phyloP scores from a whole-genome alignment of 2,113 vertebrate genomes.

The Calidris pygmaea region DNA sequence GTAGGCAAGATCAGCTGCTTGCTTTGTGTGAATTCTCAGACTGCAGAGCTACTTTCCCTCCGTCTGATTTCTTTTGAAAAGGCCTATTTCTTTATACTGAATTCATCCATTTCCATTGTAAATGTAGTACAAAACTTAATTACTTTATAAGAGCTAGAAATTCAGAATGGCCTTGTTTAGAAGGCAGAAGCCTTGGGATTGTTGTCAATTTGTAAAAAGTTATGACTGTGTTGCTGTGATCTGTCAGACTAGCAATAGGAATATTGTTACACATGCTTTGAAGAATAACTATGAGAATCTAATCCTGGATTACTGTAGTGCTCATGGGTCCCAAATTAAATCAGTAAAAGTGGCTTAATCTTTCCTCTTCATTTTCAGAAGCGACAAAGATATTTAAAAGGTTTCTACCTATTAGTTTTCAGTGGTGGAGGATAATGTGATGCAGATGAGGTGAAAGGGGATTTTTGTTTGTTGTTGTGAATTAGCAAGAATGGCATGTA shows the following conservation, averaged over 20 bases:
- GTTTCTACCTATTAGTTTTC: not conserved
- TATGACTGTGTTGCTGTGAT: not conserved
- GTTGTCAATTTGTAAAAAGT: not conserved
- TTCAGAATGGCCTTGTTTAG: not conserved
- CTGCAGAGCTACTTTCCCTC: not conserved
- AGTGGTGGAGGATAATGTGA: not conserved
- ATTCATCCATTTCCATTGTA: constrained; percentile 28
- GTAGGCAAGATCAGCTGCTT: constrained; percentile 41
- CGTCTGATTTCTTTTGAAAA: not conserved
- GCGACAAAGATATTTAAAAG: not conserved
- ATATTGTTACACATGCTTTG: not conserved
- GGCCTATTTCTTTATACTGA: not conserved
- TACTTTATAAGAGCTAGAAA: not conserved
- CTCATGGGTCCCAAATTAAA: not conserved
- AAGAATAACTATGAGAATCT: not conserved
- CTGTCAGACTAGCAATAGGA: not conserved
- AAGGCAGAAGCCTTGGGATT: not conserved
- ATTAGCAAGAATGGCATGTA: not conserved
- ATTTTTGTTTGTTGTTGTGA: not conserved
- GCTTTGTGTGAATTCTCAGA: constrained; percentile 43
- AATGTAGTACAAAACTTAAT: not conserved
- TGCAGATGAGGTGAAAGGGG: not conserved
- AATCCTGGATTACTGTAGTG: not conserved
- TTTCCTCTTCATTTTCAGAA: not conserved
- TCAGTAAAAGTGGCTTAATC: not conserved